Evolutionary conservation across 2,113 vertebrate genomes (phyloP).

Genomic region (Oceanodroma tethys): DNA sequence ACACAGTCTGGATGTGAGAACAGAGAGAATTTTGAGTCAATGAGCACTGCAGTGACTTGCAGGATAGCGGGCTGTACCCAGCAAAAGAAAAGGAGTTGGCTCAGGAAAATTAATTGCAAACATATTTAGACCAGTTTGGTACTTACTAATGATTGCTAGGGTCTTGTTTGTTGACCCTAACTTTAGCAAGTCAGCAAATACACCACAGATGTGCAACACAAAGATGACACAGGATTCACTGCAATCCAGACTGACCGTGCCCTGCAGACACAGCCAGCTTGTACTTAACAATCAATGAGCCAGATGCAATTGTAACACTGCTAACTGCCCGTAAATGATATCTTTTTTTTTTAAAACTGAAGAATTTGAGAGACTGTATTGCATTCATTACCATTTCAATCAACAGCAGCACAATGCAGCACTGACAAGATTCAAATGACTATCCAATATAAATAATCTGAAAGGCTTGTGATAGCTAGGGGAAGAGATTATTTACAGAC

Average conservation of each 20-base stretch:
- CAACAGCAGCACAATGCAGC: constrained; percentile 26
- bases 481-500: constrained; percentile 2
- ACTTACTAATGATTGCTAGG: not conserved
- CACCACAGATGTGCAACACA: not conserved
- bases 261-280: not conserved
- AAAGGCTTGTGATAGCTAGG: not conserved
- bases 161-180: not conserved
- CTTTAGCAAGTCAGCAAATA: not conserved
- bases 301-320: constrained; percentile 6
- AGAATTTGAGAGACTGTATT: not conserved
- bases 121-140: not conserved
- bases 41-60: not conserved
- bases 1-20: not conserved
- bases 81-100: not conserved
- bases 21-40: not conserved
- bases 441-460: constrained; percentile 1
- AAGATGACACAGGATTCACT: not conserved
- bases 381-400: constrained; percentile 61
- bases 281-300: not conserved
- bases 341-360: not conserved
- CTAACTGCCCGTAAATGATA: constrained; percentile 3
- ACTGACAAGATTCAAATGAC: constrained; percentile 19
- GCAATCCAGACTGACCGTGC: not conserved
- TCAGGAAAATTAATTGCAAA: not conserved
- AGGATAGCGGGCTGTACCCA: not conserved